Evolutionary conservation across 2,797 vertebrate genomes (phyloP).

Genomic region (Muscicapa striata): DNA sequence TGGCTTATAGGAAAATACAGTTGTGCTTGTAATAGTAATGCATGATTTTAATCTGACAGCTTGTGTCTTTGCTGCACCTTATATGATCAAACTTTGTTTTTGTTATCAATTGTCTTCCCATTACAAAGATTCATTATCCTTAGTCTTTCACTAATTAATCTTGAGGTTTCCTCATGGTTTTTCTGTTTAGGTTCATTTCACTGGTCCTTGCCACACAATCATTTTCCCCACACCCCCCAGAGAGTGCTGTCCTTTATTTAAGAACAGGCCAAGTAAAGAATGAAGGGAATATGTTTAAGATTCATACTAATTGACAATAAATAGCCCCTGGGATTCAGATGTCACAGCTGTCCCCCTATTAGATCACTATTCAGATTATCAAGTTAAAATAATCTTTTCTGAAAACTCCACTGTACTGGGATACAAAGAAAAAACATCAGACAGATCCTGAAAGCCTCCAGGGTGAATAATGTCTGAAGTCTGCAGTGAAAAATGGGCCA

Average conservation of each 20-base stretch:
- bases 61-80: conserved; percentile 35
- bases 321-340: conserved; percentile 74
- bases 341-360: conserved; percentile 78
- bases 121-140: conserved; percentile 51
- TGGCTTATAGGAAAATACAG: neutral
- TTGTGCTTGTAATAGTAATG: conserved; percentile 18
- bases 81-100: conserved; percentile 25
- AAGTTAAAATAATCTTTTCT: conserved; percentile 79
- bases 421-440: conserved; percentile 66
- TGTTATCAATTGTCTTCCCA: conserved; percentile 55
- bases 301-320: conserved; percentile 80
- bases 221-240: neutral
- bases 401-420: conserved; percentile 67
- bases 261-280: conserved; percentile 68
- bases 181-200: conserved; percentile 52
- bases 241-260: conserved; percentile 65
- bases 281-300: conserved; percentile 73
- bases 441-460: conserved; percentile 66
- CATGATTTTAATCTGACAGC: conserved; percentile 28
- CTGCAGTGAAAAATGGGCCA: conserved; percentile 63
- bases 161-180: conserved; percentile 52
- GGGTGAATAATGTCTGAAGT: conserved; percentile 76
- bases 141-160: conserved; percentile 61
- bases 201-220: neutral
- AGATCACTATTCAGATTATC: conserved; percentile 79